Conservation (phyloP, 2,113 vertebrate species). For the Balaeniceps rex region DNA sequence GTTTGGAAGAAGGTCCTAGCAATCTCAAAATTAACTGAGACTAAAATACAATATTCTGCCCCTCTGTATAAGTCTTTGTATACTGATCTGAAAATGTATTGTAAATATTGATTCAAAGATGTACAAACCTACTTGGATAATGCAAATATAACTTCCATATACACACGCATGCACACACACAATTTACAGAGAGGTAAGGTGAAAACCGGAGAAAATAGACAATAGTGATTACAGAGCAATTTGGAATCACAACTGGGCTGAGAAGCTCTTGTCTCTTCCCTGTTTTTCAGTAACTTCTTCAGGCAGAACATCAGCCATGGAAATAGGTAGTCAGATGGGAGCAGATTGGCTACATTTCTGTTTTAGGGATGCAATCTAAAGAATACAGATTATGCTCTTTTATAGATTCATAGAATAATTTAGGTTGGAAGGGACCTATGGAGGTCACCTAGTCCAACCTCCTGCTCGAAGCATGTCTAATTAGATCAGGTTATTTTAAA, state of each 20-base stretch:
- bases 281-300: neutral
- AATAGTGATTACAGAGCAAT: neutral
- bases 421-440: neutral
- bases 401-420: neutral
- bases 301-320: neutral
- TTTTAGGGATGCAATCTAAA: neutral
- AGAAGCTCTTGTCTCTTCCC: neutral
- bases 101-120: neutral
- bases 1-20: neutral
- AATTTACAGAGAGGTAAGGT: neutral
- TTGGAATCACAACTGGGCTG: neutral
- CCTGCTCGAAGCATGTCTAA: accelerated
- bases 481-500: constrained; percentile 21
- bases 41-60: neutral
- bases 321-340: neutral
- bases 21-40: neutral
- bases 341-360: neutral
- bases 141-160: neutral
- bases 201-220: neutral
- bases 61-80: neutral
- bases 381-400: neutral
- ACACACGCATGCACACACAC: no score
- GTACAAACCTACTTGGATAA: neutral
- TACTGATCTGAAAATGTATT: neutral
- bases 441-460: neutral